A percentile compares a stretch with the other conserved stretches of the same genome.
phyloP scores from a whole-genome alignment of 2,113 vertebrate species.

The Acinonyx jubatus region DNA sequence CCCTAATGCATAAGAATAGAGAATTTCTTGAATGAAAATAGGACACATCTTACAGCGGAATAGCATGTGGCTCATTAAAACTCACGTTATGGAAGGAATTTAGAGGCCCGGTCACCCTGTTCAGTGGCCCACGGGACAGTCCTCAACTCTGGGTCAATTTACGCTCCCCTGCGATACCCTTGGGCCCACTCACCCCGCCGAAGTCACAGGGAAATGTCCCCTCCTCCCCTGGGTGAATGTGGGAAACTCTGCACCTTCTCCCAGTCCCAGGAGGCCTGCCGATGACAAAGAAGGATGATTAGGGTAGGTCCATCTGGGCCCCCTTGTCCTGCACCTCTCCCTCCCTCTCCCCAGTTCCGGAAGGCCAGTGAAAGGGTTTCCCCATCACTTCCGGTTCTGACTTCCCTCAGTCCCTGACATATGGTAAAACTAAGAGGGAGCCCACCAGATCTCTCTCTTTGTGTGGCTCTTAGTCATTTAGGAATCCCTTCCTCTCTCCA shows the following conservation, averaged over 20 bases:
- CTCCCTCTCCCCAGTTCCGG: neutral
- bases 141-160: neutral
- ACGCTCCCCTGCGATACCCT: neutral
- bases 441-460: neutral
- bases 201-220: neutral
- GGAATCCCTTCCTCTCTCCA: neutral
- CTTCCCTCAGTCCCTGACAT: neutral
- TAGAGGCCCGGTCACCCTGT: neutral
- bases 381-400: neutral
- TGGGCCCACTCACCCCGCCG: too few species aligned
- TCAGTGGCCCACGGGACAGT: neutral
- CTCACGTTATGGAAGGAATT: neutral
- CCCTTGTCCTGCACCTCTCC: too few species aligned
- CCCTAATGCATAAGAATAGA: neutral
- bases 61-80: neutral
- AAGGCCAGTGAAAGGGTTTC: neutral
- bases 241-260: neutral
- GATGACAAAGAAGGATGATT: too few species aligned
- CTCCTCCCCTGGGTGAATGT: too few species aligned
- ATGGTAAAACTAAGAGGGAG: neutral
- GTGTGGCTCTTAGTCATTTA: neutral
- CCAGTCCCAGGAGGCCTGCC: neutral
- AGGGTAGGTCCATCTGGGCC: rapidly evolving
- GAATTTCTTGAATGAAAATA: neutral
- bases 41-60: neutral